Conservation (phyloP, 2,797 vertebrate genomes). For the Phalloptychus januarius region DNA sequence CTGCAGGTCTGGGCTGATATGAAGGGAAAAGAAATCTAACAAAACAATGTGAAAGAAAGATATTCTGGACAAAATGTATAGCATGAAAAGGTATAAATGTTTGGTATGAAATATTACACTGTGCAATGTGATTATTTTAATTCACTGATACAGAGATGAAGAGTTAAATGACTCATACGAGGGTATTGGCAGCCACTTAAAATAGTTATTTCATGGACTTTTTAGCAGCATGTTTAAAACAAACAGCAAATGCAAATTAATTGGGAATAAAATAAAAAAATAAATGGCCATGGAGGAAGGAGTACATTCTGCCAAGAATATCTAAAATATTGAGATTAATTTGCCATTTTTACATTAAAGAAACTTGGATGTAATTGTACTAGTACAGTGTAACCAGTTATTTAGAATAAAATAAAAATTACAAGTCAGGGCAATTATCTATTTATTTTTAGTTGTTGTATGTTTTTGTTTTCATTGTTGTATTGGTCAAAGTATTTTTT, state of each 20-base stretch:
- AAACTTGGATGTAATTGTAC: no score
- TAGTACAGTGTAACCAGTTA: no score
- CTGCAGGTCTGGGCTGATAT: not conserved
- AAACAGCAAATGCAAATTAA: not conserved
- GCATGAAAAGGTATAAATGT: not conserved
- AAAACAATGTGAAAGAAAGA: not conserved
- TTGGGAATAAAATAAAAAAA: not conserved
- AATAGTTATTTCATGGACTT: not conserved
- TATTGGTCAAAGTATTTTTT: no score
- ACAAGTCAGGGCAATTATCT: no score
- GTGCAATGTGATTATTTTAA: not conserved
- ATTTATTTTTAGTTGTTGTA: no score
- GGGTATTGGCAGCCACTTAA: not conserved
- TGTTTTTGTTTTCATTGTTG: no score
- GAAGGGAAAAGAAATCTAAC: not conserved
- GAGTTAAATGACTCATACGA: not conserved
- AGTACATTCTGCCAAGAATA: not conserved
- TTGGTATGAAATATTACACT: not conserved
- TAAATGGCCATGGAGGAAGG: no score
- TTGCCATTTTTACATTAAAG: no score
- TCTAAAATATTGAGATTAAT: no score
- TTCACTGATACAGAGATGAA: not conserved
- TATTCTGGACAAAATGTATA: not conserved
- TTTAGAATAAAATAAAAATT: no score
- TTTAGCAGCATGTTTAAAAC: not conserved